Evolutionary conservation across 2,888 invertebrate species (phyloP), one percentile per base, ranked within the genome.

Genomic region (Synanthedon tipuliformis): DNA sequence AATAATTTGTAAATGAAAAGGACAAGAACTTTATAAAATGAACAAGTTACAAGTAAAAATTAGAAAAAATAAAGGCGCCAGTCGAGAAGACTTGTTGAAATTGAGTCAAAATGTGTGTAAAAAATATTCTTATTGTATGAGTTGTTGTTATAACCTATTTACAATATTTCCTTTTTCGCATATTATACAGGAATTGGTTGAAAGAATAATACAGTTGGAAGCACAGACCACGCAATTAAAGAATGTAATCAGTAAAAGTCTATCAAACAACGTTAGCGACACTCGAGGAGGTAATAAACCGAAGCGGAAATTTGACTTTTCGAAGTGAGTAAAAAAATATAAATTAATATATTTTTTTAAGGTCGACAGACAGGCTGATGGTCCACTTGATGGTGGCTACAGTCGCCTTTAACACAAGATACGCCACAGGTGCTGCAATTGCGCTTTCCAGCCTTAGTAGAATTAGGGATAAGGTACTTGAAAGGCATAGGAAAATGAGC

Each of bases 201-300:
- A 91, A 16, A 91, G 89, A 80, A 89, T 96, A 55, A 76, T 92
- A 45, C 91, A 92, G 64, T 68, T 96, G 50, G 91, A 95, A 78
- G 91, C 93, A 1, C 94, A 95, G 67, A 95, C 94, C 65, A 73
- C 82, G 34, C 95, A 97, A 69, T 72, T 97, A 3, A 92, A 91
- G 75, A 92, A 92, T 71, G 89, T 93, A 51, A 85, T 94, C 23
- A 87, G 84, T 54, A 91, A 90, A 71, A 88, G 73, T 57, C 65
- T 75, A 16, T 65, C 78, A 53, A 74, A 73, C 53, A 63, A 55
- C 7, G 58, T 58, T 15, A 59, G 40, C 52, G 41, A 52, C 10
- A 34, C 34, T 34, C 34, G 34, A 10, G 8, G 34, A 34, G 34
- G 34, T 34, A 34, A 10, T 34, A n/a, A 61, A 50, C 64, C 63